Evolutionary conservation across 2,113 vertebrate species (phyloP).

Genomic region (Pollimyrus isidori): DNA sequence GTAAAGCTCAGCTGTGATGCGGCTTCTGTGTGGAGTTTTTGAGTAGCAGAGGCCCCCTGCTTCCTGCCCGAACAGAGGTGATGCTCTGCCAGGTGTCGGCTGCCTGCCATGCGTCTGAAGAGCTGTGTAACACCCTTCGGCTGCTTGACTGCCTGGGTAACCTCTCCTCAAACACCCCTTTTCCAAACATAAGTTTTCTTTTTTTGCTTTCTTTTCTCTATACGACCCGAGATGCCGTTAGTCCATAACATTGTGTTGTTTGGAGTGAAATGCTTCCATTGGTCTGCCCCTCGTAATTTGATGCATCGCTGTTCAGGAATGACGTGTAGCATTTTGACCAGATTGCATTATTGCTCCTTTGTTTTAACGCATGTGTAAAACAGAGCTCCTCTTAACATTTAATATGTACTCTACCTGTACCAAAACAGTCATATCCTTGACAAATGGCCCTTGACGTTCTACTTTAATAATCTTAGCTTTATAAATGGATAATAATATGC

Average conservation of each 20-base stretch:
- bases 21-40: neutral
- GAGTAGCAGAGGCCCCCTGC: neutral
- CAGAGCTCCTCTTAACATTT: neutral
- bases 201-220: neutral
- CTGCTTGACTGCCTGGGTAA: conserved; percentile 1
- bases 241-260: neutral
- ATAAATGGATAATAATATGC: neutral
- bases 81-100: too few species aligned
- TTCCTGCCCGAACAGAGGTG: neutral
- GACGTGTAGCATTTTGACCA: neutral
- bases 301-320: neutral
- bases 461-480: neutral
- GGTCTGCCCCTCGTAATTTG: neutral
- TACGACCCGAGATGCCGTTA: neutral
- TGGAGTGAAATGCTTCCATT: neutral
- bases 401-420: neutral
- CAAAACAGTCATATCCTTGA: neutral
- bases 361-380: neutral
- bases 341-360: neutral
- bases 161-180: neutral
- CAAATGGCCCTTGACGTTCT: neutral
- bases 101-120: too few species aligned
- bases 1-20: neutral
- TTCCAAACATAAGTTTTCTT: neutral
- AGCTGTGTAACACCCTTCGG: neutral